Base-by-base conservation (phyloP, 1,140 invertebrate species). In the Panagrolaimus sp. region DNA sequence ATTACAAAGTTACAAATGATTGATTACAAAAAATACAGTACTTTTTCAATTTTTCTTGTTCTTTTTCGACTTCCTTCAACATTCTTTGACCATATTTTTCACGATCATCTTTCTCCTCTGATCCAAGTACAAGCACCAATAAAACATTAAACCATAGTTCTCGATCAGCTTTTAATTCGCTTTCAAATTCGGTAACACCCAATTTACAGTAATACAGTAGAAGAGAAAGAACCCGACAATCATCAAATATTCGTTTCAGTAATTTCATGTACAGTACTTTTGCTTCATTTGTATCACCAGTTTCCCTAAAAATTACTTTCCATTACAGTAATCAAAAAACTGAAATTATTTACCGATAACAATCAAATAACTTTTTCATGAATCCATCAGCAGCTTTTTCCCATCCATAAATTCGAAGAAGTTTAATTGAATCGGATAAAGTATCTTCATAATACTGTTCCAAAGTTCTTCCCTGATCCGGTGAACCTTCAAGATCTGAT, bases 381-480 rank as follows among this genome's bases (percentile, higher is more conserved):
- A 58, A 58, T 12, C 52, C 52, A 58, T 58, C 52, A 1, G 52
- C 52, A 8, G 52, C 52, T 14, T 58, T 58, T n/a, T 58, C 52
- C 52, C 52, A 58, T 21, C 4, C 15, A 58, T 58, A 58, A 21
- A 21, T 21, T 28, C 52, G 15, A n/a, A 58, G 17, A 12, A 21
- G 52, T 21, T 58, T 28, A 58, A 58, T 21, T 12, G 52, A 21
- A 12, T 58, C 52, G 10, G 14, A 28, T 12, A 58, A 21, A n/a
- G 52, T 28, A 21, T 12, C 52, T 58, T 58, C 52, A 58, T 58
- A 58, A 21, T 26, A 58, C 5, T 58, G 21, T 58, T 58, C 52
- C 12, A 58, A 26, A 4, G 15, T 21, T 21, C 28, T 58, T 28
- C 52, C 52, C 8, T 58, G 52, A 58, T 58, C 52, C 0, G 52